A percentile compares a stretch with the other conserved stretches of the same genome.
These are phyloP conservation scores for Heliconius eleuchia DNA, from an alignment of 1,140 invertebrate genomes.

Conservation along the genomic window DNA sequence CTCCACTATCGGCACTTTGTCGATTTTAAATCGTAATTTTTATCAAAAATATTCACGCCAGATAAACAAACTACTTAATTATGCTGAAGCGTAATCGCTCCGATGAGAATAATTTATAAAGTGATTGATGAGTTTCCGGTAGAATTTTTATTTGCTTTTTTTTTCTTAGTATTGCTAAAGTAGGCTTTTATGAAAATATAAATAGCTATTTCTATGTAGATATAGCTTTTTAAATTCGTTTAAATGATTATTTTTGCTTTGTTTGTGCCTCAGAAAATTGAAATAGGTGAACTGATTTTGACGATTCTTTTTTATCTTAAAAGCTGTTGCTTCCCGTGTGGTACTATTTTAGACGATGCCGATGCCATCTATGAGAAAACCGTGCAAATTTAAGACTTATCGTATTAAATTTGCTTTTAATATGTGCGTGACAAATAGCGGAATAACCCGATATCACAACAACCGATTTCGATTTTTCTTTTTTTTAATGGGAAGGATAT, in stretches of 20 bases:
- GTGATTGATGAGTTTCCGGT: slow-evolving; percentile 39
- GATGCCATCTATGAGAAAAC: no score
- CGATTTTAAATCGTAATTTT: background rate
- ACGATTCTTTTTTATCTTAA: no score
- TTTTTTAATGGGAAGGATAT: no score
- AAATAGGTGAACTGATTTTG: no score
- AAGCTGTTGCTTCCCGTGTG: no score
- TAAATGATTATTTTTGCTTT: background rate
- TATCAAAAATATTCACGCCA: slow-evolving; percentile 16
- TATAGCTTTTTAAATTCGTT: background rate
- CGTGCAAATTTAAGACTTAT: no score
- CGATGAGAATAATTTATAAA: slow-evolving; percentile 40
- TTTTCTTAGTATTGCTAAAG: slow-evolving; percentile 9
- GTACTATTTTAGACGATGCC: no score
- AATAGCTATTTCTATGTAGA: background rate
- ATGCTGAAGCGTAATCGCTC: slow-evolving; percentile 34
- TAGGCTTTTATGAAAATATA: slow-evolving; percentile 7
- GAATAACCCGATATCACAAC: no score
- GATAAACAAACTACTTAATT: slow-evolving; percentile 41
- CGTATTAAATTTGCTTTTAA: no score
- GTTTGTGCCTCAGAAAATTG: no score
- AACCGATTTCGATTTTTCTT: no score
- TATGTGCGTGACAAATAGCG: no score
- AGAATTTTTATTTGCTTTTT: slow-evolving; percentile 17
- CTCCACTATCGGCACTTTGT: background rate